Percentiles rank a stretch among this genome's conserved stretches.
Conservation (phyloP, 2,888 invertebrate species). For the Hartigia nigra region DNA sequence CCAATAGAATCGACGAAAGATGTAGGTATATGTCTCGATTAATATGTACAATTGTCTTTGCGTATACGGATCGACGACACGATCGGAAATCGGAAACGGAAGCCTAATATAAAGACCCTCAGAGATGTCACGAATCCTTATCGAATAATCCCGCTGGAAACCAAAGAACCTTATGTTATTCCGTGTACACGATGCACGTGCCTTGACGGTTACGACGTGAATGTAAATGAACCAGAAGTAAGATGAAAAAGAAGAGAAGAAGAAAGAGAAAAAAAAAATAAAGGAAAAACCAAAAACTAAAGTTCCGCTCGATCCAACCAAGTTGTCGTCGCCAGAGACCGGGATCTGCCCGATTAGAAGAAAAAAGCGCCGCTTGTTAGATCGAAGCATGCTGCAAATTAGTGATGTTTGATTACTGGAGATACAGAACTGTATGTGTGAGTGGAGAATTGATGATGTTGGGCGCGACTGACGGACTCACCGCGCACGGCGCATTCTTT, state of each 20-base stretch:
- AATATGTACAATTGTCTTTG: not conserved
- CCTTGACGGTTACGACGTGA: not conserved
- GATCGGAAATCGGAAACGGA: not conserved
- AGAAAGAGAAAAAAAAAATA: not conserved
- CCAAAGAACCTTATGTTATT: not conserved
- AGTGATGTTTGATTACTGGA: slow-evolving; percentile 57
- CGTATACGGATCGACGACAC: not conserved
- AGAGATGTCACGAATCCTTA: not conserved
- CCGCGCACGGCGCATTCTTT: slow-evolving; percentile 95
- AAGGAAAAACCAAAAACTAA: not conserved
- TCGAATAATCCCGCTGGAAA: not conserved
- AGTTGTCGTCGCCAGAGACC: not conserved
- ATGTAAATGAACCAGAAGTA: not conserved
- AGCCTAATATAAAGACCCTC: not conserved
- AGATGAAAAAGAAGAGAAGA: not conserved
- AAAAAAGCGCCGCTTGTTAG: not conserved
- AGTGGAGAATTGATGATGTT: slow-evolving; percentile 61
- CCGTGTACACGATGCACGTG: not conserved
- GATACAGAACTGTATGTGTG: slow-evolving; percentile 64
- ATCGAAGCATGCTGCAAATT: slow-evolving; percentile 50
- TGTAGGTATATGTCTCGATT: not conserved
- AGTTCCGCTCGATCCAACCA: not conserved
- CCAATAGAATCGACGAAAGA: not conserved
- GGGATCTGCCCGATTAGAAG: not conserved
- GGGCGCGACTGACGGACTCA: slow-evolving; percentile 71